These are phyloP conservation scores for Drosophila cardini DNA, from an alignment of 1,140 invertebrate species.

Conservation along the genomic window DNA sequence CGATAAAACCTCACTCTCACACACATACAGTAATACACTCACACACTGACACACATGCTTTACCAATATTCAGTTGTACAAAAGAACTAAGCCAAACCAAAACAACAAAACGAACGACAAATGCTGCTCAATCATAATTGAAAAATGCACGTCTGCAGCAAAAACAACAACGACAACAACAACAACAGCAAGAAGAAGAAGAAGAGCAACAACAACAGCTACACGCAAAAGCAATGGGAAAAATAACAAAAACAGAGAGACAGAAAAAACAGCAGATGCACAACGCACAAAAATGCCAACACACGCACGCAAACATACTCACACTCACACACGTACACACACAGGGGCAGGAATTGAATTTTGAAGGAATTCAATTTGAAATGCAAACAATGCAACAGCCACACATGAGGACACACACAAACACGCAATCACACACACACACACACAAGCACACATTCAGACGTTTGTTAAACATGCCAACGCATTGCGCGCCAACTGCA, in stretches of 20 bases:
- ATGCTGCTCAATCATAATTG: constrained; percentile 81
- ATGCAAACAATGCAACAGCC: constrained; percentile 74
- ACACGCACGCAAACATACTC: constrained; percentile 47
- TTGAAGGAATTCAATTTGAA: constrained; percentile 80
- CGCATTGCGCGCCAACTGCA: constrained; percentile 72
- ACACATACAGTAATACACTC: too few relatives aligned
- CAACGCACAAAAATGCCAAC: constrained; percentile 70
- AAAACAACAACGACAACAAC: constrained; percentile 46
- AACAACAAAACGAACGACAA: constrained; percentile 79
- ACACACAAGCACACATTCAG: neutral
- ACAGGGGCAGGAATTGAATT: constrained; percentile 61
- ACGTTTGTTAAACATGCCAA: constrained; percentile 37
- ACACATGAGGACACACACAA: constrained; percentile 43
- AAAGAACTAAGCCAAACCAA: constrained; percentile 74
- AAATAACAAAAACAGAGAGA: constrained; percentile 49
- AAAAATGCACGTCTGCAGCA: constrained; percentile 70
- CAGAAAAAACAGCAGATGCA: constrained; percentile 76
- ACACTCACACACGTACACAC: constrained; percentile 11
- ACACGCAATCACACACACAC: constrained; percentile 28
- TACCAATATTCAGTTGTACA: constrained; percentile 16
- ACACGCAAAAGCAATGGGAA: constrained; percentile 43
- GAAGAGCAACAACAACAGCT: constrained; percentile 42
- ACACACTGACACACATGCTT: constrained; percentile 19
- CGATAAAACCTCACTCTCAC: constrained; percentile 41
- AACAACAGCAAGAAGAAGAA: too few relatives aligned